Percentiles rank a stretch among this genome's conserved stretches.
These are phyloP conservation scores for Drosophila tristis DNA, from an alignment of 1,140 invertebrate genomes.

Conservation along the genomic window DNA sequence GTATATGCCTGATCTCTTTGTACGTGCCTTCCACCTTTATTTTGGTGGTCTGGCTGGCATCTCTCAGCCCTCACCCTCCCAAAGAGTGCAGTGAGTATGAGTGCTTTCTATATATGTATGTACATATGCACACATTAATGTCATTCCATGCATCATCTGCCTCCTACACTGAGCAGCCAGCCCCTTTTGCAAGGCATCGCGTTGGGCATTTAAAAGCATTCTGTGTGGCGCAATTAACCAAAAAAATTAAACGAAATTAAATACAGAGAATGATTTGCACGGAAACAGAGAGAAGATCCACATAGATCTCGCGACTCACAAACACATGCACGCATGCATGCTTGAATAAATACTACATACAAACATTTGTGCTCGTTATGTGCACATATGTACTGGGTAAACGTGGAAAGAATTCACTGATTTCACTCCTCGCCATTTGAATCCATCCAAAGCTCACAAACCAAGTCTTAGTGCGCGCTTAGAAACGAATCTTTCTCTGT, in stretches of 20 bases:
- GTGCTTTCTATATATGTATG: slow-evolving; percentile 1
- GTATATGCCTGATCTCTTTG: slow-evolving; percentile 33
- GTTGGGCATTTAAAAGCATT: slow-evolving; percentile 39
- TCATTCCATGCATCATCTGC: slow-evolving; percentile 53
- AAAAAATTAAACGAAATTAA: slow-evolving; percentile 44
- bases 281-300: slow-evolving; percentile 35
- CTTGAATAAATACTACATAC: too few relatives aligned
- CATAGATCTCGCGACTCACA: too few relatives aligned
- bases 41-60: slow-evolving; percentile 45
- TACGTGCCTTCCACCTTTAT: slow-evolving; percentile 72
- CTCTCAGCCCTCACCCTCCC: slow-evolving; percentile 3
- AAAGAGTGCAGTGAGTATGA: too few relatives aligned
- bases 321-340: neutral
- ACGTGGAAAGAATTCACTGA: too few relatives aligned
- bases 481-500: too few relatives aligned
- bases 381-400: too few relatives aligned
- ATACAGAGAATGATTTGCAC: slow-evolving; percentile 51
- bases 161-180: slow-evolving; percentile 13
- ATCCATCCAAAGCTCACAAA: too few relatives aligned
- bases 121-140: slow-evolving; percentile 49
- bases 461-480: too few relatives aligned
- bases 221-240: slow-evolving; percentile 68
- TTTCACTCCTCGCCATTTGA: too few relatives aligned
- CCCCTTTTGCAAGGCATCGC: neutral
- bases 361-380: too few relatives aligned